Conservation (phyloP, 2,888 invertebrate species). For the Apotomis capreana region DNA sequence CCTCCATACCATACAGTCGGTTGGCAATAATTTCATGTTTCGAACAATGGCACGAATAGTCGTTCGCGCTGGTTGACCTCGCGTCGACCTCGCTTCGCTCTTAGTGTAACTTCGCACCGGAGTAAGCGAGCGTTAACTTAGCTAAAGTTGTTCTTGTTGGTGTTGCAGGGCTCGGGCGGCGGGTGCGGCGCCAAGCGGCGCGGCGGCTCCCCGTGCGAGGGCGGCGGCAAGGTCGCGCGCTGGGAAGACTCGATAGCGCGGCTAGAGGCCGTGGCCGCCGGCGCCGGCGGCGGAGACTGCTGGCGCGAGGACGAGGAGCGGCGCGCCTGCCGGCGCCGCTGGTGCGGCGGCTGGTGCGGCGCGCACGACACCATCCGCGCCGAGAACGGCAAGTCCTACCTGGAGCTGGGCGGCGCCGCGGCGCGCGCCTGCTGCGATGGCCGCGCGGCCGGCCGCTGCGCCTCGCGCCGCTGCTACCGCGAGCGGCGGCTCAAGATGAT, state of each 20-base stretch:
- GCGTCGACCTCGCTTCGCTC: slow-evolving; percentile 37
- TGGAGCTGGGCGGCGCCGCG: slow-evolving; percentile 91
- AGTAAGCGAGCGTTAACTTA: slow-evolving; percentile 21
- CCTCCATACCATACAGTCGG: neutral
- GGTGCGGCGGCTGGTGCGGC: slow-evolving; percentile 82
- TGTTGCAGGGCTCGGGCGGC: slow-evolving; percentile 80
- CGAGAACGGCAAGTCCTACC: slow-evolving; percentile 95
- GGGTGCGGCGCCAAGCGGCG: slow-evolving; percentile 82
- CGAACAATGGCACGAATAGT: slow-evolving; percentile 36
- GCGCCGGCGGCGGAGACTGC: slow-evolving; percentile 85
- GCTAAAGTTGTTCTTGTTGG: slow-evolving; percentile 47
- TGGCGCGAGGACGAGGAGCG: slow-evolving; percentile 83
- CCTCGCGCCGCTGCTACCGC: slow-evolving; percentile 91
- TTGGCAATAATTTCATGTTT: slow-evolving; percentile 14
- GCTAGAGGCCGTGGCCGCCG: slow-evolving; percentile 83
- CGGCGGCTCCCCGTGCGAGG: slow-evolving; percentile 78
- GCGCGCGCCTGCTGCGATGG: slow-evolving; percentile 91
- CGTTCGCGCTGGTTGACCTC: slow-evolving; percentile 35
- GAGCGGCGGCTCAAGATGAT: slow-evolving; percentile 94
- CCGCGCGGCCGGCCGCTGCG: slow-evolving; percentile 89
- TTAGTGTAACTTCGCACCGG: slow-evolving; percentile 21
- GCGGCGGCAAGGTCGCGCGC: slow-evolving; percentile 80
- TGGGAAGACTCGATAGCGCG: slow-evolving; percentile 81
- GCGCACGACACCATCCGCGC: slow-evolving; percentile 92
- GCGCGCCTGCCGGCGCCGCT: slow-evolving; percentile 81